Evolutionary conservation across 2,888 invertebrate species (phyloP).

Genomic region (Hermaeophaga mercurialis): DNA sequence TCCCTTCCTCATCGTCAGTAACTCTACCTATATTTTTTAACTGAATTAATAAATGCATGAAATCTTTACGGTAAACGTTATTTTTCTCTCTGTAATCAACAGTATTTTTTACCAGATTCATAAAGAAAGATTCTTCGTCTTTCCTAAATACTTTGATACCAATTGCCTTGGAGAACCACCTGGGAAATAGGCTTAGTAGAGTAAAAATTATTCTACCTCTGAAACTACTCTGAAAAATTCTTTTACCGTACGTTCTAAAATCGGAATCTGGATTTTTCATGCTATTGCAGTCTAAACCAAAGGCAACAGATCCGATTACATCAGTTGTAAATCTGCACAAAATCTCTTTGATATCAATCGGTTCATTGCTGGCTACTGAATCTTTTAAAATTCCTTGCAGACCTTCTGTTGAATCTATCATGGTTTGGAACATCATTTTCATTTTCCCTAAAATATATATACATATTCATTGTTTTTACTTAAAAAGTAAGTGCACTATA

Average conservation of each 20-base stretch:
- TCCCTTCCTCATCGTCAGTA: slow-evolving; percentile 35
- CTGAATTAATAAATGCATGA: slow-evolving; percentile 59
- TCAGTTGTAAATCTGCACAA: slow-evolving; percentile 64
- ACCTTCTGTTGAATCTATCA: slow-evolving; percentile 58
- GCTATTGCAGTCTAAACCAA: slow-evolving; percentile 64
- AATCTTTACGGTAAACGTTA: slow-evolving; percentile 57
- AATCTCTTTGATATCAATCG: slow-evolving; percentile 54
- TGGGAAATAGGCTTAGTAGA: background rate
- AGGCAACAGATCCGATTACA: slow-evolving; percentile 63
- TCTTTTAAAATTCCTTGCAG: slow-evolving; percentile 33
- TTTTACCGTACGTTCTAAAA: slow-evolving; percentile 50
- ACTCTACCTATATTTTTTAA: slow-evolving; percentile 49
- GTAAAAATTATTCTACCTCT: background rate
- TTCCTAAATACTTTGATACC: slow-evolving; percentile 8
- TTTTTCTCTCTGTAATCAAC: slow-evolving; percentile 46
- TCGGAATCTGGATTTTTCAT: slow-evolving; percentile 60
- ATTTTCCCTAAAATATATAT: slow-evolving; percentile 59
- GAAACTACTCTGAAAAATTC: slow-evolving; percentile 25
- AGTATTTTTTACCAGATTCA: slow-evolving; percentile 51
- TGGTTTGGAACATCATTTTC: slow-evolving; percentile 67
- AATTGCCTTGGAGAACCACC: background rate
- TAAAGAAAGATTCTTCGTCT: slow-evolving; percentile 33
- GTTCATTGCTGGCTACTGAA: slow-evolving; percentile 23
- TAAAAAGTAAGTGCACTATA: too few relatives aligned
- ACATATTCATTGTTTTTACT: too few relatives aligned